Evolutionary conservation across 2,888 invertebrate genomes (phyloP), one percentile per base, ranked within the genome.

Genomic region (Chrysodeixis includens): DNA sequence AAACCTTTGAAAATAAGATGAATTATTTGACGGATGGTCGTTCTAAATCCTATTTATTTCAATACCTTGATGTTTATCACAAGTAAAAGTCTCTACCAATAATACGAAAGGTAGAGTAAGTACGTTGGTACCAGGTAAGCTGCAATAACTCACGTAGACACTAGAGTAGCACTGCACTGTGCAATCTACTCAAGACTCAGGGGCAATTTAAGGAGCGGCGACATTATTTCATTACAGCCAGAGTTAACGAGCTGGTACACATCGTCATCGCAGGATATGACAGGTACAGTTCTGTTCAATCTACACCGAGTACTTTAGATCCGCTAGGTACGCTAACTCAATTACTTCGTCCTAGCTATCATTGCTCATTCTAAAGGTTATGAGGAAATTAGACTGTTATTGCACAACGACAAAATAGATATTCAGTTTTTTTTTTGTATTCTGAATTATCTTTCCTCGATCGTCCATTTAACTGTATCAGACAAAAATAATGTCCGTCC

Each of bases 161-260:
- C n/a, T n/a, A 9, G 20, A 26, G 14, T 44, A 54, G 76, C 46
- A 20, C 16, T 52, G 22, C 54, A 71, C 46, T 9, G 44, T 52
- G 22, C 54, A 71, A 71, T 60, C 16, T 55, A 14, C 56, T 14
- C 26, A n/a, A 20, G 30, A 18, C 56, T 7, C 30, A 3, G 16
- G 20, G n/a, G 51, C 54, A 64, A 60, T 60, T 59, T 52, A 20
- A 66, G 58, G 12, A 56, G 30, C 52, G 55, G 40, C 18, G 12
- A 14, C 18, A 76, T 73, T 66, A 76, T 51, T 16, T 56, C 44
- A 66, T 76, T 66, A 62, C n/a, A 6, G 46, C 30, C 8, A 20
- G 51, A 46, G 40, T 18, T 44, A 71, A 61, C 55, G 16, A 40
- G 49, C 12, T 44, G 10, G 20, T 20, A 20, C 46, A 46, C 46